Evolutionary conservation across 2,113 vertebrate species (phyloP).

Genomic region (Xerus inauris): DNA sequence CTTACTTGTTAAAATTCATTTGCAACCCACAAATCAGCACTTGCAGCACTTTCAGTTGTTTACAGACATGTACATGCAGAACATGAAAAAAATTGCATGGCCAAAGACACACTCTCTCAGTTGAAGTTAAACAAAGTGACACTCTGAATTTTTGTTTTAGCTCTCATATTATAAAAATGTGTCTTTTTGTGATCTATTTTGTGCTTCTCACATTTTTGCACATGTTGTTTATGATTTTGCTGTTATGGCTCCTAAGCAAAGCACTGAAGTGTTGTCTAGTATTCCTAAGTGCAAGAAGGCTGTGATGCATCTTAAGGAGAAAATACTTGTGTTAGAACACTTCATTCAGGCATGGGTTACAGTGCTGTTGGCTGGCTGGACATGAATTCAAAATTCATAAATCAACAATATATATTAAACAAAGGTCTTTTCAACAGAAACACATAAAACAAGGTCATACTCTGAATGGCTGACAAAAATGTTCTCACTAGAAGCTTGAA

Average conservation of each 20-base stretch:
- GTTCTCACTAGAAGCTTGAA: neutral
- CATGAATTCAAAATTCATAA: neutral
- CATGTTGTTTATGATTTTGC: neutral
- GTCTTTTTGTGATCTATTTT: neutral
- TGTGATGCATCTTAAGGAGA: neutral
- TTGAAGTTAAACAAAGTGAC: neutral
- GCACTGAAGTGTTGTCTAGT: too few relatives aligned
- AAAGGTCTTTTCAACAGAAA: neutral
- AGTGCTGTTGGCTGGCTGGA: neutral
- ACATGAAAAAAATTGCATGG: neutral
- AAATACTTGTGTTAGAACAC: neutral
- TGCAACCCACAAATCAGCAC: neutral
- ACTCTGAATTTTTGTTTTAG: neutral
- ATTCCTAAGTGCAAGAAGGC: neutral
- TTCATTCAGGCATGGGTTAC: neutral
- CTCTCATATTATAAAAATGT: neutral
- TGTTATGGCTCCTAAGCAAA: neutral
- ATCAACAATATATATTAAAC: neutral
- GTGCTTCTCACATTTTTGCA: neutral
- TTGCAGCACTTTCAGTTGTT: neutral
- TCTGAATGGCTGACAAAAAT: neutral
- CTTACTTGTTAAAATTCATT: neutral
- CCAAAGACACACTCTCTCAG: neutral
- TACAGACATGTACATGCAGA: neutral
- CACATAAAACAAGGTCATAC: neutral